Percentiles rank a stretch among this genome's conserved stretches.
Evolutionary conservation across 2,888 invertebrate species (phyloP).

Genomic region (Stictocephala bisonia): DNA sequence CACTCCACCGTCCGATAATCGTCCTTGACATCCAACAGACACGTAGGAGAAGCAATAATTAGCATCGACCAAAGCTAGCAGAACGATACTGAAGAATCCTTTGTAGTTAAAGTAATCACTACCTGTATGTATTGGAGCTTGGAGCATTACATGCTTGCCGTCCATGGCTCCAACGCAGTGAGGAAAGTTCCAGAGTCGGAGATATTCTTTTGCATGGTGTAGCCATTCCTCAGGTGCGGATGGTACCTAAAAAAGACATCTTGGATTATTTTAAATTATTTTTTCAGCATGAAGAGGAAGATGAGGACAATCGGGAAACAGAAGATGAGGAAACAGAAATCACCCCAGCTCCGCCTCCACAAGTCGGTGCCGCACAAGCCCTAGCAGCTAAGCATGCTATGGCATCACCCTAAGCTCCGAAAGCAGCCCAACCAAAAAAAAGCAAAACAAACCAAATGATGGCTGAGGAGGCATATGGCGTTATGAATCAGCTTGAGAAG

Average conservation of each 20-base stretch:
- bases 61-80: constrained; percentile 63
- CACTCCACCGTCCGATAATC: constrained; percentile 61
- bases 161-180: constrained; percentile 58
- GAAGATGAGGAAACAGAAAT: constrained; percentile 9
- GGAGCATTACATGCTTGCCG: constrained; percentile 57
- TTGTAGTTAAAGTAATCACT: constrained; percentile 58
- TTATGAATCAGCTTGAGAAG: constrained; percentile 6
- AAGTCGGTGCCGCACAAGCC: constrained; percentile 5
- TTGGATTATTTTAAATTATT: neutral
- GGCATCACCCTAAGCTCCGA: constrained; percentile 3
- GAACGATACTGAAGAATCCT: constrained; percentile 58
- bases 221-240: constrained; percentile 56
- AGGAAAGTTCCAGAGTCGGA: constrained; percentile 58
- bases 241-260: constrained; percentile 50
- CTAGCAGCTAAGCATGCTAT: constrained; percentile 8
- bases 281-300: constrained; percentile 9
- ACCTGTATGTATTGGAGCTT: constrained; percentile 58
- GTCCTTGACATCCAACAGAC: constrained; percentile 61
- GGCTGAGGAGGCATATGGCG: constrained; percentile 13
- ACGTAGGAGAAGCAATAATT: constrained; percentile 62
- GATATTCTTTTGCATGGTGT: constrained; percentile 54
- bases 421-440: constrained; percentile 8
- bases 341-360: constrained; percentile 5
- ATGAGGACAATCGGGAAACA: constrained; percentile 9
- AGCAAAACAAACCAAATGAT: neutral